Base-by-base conservation (phyloP, 23 tunicate species). In the Styela plicata region DNA sequence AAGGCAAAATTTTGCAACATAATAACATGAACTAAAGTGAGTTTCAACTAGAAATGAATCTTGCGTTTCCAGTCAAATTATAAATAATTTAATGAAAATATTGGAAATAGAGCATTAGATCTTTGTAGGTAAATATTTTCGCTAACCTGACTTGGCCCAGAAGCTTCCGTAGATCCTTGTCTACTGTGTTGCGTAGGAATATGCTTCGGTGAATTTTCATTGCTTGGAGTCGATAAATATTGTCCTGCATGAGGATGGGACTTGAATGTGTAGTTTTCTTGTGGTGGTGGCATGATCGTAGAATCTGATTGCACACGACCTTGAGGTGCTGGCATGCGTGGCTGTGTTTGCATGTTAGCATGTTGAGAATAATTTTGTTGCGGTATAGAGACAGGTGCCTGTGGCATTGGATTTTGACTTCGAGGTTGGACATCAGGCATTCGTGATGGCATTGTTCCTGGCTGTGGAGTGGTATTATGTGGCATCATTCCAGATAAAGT, bases 181-280 rank as follows among this genome's bases (percentile, higher is more conserved):
- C 30, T 19, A 22, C 31, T 1, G 13, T 22, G 81, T 65, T 76
- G 65, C 25, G 27, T 27, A 1, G 53, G 33, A 53, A 76, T 65
- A 44, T 76, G 81, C 65, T 76, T 76, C 31, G 81, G 81, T 13
- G 81, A 76, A 76, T 76, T 76, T 76, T 76, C 81, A 36, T 76
- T 76, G 30, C 81, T 76, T 0, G 81, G 81, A 21, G 81, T 36
- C n/a, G 81, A 76, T 5, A 44, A 33, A 23, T 33, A 36, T 13
- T 53, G 24, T 23, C 81, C 81, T 17, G 53, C 66, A 53, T 76
- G 81, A 13, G 81, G 81, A 24, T 76, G 81, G 17, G 81, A 76
- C n/a, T 57, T 53, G 44, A 44, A 76, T 26, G 66, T 53, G 53
- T 76, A 76, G 18, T 57, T 44, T 71, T 34, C 77, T 71, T 71